Percentiles rank a stretch among this genome's conserved stretches.
phyloP scores from a whole-genome alignment of 30 jellyfish, hydroid and myxozoan species.

The Chrysaora quinquecirrha region DNA sequence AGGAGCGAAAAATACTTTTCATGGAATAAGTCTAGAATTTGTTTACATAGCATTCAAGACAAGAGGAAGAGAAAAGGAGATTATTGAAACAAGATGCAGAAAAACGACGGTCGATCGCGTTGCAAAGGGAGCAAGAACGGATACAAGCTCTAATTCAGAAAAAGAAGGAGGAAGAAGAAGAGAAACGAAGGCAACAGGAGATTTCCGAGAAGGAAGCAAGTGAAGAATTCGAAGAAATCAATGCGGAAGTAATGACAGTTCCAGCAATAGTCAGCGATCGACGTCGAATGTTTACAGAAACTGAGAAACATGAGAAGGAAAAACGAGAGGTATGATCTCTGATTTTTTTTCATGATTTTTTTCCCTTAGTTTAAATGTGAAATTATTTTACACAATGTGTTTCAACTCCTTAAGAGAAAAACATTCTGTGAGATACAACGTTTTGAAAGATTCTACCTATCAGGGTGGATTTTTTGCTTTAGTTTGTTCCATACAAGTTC shows the following conservation, averaged over 20 bases:
- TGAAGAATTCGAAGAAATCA: constrained; percentile 55
- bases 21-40: too few species aligned
- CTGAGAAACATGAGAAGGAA: neutral
- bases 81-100: constrained; percentile 63
- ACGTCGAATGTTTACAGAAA: neutral
- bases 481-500: too few species aligned
- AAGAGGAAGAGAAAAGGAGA: constrained; percentile 59
- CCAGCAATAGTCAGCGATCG: constrained; percentile 18
- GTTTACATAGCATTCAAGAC: constrained; percentile 21
- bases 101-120: constrained; percentile 36
- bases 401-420: too few species aligned
- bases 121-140: constrained; percentile 64
- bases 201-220: constrained; percentile 47
- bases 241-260: neutral
- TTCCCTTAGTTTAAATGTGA: too few species aligned
- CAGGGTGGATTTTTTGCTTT: too few species aligned
- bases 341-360: too few species aligned
- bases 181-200: constrained; percentile 40
- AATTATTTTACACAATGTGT: too few species aligned
- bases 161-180: constrained; percentile 59
- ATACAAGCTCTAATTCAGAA: constrained; percentile 40
- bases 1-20: too few species aligned
- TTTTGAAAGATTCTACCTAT: too few species aligned
- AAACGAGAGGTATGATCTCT: too few species aligned
- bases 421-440: too few species aligned